Evolutionary conservation across 2,888 invertebrate species (phyloP).

Genomic region (Xylota segnis): DNA sequence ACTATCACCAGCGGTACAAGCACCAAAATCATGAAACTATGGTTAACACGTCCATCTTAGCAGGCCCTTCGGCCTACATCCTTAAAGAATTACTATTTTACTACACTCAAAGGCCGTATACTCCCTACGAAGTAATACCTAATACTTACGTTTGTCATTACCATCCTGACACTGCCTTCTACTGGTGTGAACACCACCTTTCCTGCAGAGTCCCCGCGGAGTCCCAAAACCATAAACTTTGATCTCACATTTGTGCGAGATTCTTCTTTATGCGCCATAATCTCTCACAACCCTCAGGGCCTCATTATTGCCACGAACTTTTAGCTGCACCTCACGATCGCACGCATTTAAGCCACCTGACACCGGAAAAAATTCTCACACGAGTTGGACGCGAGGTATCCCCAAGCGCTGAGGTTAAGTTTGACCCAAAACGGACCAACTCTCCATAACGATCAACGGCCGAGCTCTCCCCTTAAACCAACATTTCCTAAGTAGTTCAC

Average conservation of each 20-base stretch:
- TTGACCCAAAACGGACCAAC: conserved; percentile 20
- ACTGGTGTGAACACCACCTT: not conserved
- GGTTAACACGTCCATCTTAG: no score
- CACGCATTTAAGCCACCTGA: conserved; percentile 35
- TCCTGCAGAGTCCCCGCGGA: not conserved
- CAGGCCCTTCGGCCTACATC: no score
- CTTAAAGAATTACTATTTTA: no score
- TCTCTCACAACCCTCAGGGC: conserved; percentile 5
- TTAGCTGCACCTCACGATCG: conserved; percentile 40
- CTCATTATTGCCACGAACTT: conserved; percentile 30
- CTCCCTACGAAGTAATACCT: no score
- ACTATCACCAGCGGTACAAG: no score
- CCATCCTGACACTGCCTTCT: not conserved
- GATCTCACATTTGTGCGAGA: conserved; percentile 43
- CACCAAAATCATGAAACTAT: no score
- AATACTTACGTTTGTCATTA: no score
- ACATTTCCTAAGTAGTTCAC: conserved; percentile 27
- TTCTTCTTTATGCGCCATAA: conserved; percentile 7
- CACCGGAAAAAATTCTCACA: conserved; percentile 34
- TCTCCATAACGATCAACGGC: conserved; percentile 13
- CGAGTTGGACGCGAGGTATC: conserved; percentile 49
- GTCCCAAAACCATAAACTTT: conserved; percentile 6
- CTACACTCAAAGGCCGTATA: no score
- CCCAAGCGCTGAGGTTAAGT: conserved; percentile 19
- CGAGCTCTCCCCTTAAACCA: not conserved